Base-by-base conservation (phyloP, 2,888 invertebrate species). In the Phengaris arion region DNA sequence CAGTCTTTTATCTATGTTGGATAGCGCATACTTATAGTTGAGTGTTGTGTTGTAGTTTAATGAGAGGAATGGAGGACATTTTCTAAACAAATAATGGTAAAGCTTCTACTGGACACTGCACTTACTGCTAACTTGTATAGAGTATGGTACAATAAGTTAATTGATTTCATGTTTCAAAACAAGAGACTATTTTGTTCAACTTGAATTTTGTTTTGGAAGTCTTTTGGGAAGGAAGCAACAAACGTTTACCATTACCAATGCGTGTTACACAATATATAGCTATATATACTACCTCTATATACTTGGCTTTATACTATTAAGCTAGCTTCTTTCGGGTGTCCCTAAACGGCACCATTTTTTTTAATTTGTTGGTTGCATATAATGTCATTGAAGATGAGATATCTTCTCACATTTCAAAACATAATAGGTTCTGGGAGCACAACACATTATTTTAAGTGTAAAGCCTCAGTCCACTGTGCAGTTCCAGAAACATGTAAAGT, bases 1-100 rank as follows among this genome's bases (percentile, higher is more conserved):
- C 12, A 35, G 35, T 13, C 35, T 13, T 10, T 22, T 64, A 45
- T 64, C 64, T 64, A 12, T 45, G 35, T 45, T 64, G 64, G 35
- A 64, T 35, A 64, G 35, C 13, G 12, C 64, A 64, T 35, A 64
- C 22, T 64, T 35, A 64, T 45, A 64, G 35, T 64, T 45, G 12
- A 35, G 64, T 64, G 45, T 45, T 64, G 64, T 35, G 13, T 64
- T 35, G 64, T 64, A 64, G 6, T 45, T 64, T 64, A 64, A 64
- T 64, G 35, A 64, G 12, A 6, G 35, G 13, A 64, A 64, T 64
- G 35, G 35, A 45, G 35, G 35, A 64, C 64, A 12, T 35, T 59
- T 59, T 64, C 64, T 35, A 64, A 6, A 12, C 35, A 64, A 64
- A 64, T 64, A 35, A 45, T 35, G 64, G 35, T 64, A 64, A 59